phyloP scores from a whole-genome alignment of 2,888 invertebrate species.

The Drosophila suboccidentalis region DNA sequence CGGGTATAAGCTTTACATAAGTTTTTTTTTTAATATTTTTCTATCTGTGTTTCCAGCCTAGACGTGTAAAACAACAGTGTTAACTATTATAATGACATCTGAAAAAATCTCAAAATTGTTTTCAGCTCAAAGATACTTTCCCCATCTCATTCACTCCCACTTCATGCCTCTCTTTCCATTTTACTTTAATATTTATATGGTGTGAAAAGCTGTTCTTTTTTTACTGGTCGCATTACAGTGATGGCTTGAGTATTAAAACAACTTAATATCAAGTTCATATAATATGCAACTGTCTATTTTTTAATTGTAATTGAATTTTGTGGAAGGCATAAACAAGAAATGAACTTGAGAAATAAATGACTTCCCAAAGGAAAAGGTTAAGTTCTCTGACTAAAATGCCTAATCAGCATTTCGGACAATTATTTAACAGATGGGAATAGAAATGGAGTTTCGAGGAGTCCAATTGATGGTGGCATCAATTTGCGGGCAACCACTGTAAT shows the following conservation, averaged over 20 bases:
- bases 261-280: not conserved
- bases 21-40: conserved; percentile 25
- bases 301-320: not conserved
- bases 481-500: conserved; percentile 11
- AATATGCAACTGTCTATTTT: too few relatives aligned
- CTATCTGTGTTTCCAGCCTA: not conserved
- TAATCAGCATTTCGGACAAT: not conserved
- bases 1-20: conserved; percentile 71
- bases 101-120: not conserved
- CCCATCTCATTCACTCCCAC: not conserved
- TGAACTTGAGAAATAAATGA: not conserved
- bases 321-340: not conserved
- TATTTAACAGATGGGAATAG: too few relatives aligned
- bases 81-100: not conserved
- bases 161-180: not conserved
- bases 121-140: not conserved
- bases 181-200: not conserved
- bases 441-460: not conserved
- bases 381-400: not conserved
- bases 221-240: not conserved
- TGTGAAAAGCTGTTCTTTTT: not conserved
- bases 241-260: not conserved
- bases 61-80: conserved; percentile 9
- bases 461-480: conserved; percentile 10
- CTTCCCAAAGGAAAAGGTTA: too few relatives aligned